These are phyloP conservation scores for Cottoperca gobio DNA, from an alignment of 2,797 vertebrate species.

Conservation along the genomic window DNA sequence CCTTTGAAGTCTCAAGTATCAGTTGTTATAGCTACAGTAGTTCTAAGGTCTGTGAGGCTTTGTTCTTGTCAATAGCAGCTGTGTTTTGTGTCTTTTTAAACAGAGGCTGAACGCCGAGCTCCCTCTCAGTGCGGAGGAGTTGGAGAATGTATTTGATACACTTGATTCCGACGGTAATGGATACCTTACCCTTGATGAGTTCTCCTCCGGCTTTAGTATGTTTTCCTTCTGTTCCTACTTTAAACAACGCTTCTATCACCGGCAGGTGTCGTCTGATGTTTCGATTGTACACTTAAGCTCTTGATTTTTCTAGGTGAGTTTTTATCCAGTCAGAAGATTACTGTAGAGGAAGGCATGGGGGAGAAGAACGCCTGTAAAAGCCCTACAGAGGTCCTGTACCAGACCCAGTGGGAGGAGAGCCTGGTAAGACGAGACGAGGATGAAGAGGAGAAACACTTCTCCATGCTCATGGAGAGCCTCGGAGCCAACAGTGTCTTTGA, in stretches of 20 bases:
- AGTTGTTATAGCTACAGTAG: constrained; percentile 54
- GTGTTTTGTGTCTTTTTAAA: constrained; percentile 74
- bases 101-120: constrained; percentile 90
- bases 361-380: constrained; percentile 39
- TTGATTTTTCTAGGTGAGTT: constrained; percentile 85
- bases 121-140: constrained; percentile 90
- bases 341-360: constrained; percentile 52
- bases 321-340: constrained; percentile 84
- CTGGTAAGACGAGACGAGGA: constrained; percentile 70
- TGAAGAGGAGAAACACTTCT: constrained; percentile 92
- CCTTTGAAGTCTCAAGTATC: constrained; percentile 19
- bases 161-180: constrained; percentile 93
- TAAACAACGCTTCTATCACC: not conserved
- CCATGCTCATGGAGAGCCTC: constrained; percentile 89
- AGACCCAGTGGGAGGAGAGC: constrained; percentile 77
- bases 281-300: not conserved
- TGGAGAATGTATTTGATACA: constrained; percentile 93
- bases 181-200: constrained; percentile 92
- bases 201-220: constrained; percentile 93
- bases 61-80: constrained; percentile 51
- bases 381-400: constrained; percentile 79
- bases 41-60: constrained; percentile 45
- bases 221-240: constrained; percentile 48
- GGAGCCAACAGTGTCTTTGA: constrained; percentile 90
- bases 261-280: not conserved